These are phyloP conservation scores for Chamaedrilus cognettii DNA, from an alignment of 2,888 invertebrate genomes.

Conservation along the genomic window DNA sequence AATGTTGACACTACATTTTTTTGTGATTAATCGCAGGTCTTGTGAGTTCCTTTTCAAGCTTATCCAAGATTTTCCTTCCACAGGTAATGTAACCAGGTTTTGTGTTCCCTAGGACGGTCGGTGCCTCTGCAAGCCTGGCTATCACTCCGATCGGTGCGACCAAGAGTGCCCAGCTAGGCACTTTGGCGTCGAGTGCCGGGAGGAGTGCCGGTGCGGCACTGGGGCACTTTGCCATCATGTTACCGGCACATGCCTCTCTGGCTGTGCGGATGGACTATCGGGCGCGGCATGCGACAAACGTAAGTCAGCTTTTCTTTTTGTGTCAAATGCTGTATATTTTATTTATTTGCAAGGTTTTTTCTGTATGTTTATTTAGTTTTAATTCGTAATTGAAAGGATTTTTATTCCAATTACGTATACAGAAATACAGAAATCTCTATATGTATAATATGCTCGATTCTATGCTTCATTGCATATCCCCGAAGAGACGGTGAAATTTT, in stretches of 20 bases:
- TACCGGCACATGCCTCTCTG: neutral
- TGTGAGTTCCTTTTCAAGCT: too few relatives aligned
- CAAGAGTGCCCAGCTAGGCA: slow-evolving; percentile 57
- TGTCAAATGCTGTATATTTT: neutral
- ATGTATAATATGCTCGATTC: too few relatives aligned
- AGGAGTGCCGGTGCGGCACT: slow-evolving; percentile 48
- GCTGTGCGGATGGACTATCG: neutral
- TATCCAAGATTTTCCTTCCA: too few relatives aligned
- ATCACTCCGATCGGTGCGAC: neutral
- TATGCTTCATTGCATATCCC: too few relatives aligned
- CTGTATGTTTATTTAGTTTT: neutral
- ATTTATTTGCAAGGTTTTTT: neutral
- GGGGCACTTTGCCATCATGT: neutral
- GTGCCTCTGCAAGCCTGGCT: slow-evolving; percentile 1
- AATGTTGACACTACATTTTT: too few relatives aligned
- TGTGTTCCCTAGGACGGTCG: neutral
- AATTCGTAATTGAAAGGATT: too few relatives aligned
- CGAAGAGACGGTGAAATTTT: too few relatives aligned
- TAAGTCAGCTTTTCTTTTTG: neutral
- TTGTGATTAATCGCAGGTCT: too few relatives aligned
- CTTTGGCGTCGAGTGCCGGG: slow-evolving; percentile 57
- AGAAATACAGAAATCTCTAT: too few relatives aligned
- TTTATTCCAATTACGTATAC: too few relatives aligned
- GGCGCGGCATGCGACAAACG: neutral
- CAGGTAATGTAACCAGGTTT: too few relatives aligned